Evolutionary conservation across 1,140 invertebrate genomes (phyloP).

Genomic region (Macrosteles quadrilineatus): DNA sequence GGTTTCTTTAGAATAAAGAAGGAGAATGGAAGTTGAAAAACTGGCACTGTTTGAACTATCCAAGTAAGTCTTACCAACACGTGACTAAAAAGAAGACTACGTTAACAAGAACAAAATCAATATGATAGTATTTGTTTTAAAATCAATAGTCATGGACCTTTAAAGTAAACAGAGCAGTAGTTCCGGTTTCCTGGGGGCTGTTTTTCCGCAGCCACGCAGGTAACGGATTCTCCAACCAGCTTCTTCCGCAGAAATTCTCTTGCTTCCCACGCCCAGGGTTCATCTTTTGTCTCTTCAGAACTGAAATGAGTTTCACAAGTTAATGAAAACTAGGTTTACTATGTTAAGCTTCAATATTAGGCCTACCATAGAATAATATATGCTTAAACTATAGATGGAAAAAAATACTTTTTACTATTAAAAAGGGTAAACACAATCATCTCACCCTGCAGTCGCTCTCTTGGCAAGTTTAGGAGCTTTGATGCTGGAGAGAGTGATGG

Average conservation of each 20-base stretch:
- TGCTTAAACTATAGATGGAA: no score
- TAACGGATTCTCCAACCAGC: constrained; percentile 85
- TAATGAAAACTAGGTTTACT: no score
- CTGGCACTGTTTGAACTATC: no score
- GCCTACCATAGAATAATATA: not conserved
- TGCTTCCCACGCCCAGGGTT: constrained; percentile 96
- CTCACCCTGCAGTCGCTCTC: constrained; percentile 61
- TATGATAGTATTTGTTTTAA: no score
- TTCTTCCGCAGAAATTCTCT: constrained; percentile 92
- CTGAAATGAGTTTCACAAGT: not conserved
- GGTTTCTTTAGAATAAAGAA: no score
- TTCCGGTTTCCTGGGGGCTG: constrained; percentile 73
- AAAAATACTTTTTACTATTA: no score
- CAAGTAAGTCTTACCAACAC: no score
- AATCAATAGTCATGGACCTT: no score
- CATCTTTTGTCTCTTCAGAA: constrained; percentile 75
- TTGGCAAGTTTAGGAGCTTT: constrained; percentile 83
- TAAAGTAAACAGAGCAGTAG: constrained; percentile 82
- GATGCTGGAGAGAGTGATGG: constrained; percentile 86
- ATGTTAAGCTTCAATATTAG: no score
- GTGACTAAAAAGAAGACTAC: no score
- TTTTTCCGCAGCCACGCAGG: constrained; percentile 66
- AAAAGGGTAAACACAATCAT: not conserved
- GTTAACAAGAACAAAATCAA: no score
- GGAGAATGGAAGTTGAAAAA: no score